phyloP scores from a whole-genome alignment of 2,888 invertebrate genomes.

The Opisthograptis luteolata region DNA sequence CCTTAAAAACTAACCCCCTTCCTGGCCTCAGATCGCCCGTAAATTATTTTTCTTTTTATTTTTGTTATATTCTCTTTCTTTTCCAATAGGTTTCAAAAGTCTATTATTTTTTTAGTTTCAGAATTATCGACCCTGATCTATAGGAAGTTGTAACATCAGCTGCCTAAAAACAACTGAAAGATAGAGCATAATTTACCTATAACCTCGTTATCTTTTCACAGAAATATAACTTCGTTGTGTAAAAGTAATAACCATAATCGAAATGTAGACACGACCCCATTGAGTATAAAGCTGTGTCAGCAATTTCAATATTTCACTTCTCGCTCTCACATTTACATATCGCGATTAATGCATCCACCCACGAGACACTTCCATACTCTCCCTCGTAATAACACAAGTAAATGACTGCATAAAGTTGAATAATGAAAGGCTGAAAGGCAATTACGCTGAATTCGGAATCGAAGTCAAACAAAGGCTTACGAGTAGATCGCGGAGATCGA shows the following conservation, averaged over 20 bases:
- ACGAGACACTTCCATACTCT: conserved; percentile 78
- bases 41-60: too few relatives aligned
- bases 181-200: neutral
- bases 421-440: conserved; percentile 84
- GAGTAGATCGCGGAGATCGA: conserved; percentile 69
- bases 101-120: too few relatives aligned
- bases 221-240: conserved; percentile 23
- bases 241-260: conserved; percentile 45
- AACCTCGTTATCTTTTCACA: neutral
- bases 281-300: conserved; percentile 62
- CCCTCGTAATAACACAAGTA: conserved; percentile 82
- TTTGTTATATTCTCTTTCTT: too few relatives aligned
- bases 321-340: conserved; percentile 79
- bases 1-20: too few relatives aligned
- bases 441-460: conserved; percentile 82
- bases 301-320: conserved; percentile 80
- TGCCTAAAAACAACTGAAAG: too few relatives aligned
- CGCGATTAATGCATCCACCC: conserved; percentile 82
- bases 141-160: too few relatives aligned
- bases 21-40: too few relatives aligned
- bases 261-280: conserved; percentile 26
- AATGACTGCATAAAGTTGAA: conserved; percentile 84
- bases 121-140: too few relatives aligned
- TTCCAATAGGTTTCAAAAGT: too few relatives aligned
- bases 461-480: conserved; percentile 81